Evolutionary conservation across 2,797 vertebrate species (phyloP), one percentile per base, ranked within the genome.

Genomic region (Melopsittacus undulatus): DNA sequence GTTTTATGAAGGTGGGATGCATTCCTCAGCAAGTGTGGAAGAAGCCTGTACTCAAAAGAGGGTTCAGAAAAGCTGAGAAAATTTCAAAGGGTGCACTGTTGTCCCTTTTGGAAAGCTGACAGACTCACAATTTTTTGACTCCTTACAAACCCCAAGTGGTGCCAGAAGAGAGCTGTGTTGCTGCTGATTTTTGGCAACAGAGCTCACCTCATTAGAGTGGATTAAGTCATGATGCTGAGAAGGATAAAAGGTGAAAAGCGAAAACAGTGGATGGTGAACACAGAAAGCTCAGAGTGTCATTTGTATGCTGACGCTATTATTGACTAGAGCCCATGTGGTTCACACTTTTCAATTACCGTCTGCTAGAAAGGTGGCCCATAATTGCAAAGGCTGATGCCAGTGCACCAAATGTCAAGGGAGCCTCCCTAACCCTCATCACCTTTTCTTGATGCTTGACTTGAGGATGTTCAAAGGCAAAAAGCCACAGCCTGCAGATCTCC

Each of bases 401-500:
- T 97, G 98, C 96, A 96, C 95, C 94, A 86, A 96, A 98, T 97
- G 98, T 98, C 98, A 97, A 96, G 98, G 98, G 98, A 98, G 94
- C 95, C 98, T 96, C 96, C 95, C 96, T 96, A 83, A 95, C 97
- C 97, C 95, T 95, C 96, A 97, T 97, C 97, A 96, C 97, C 97
- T 98, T 96, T 97, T 97, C 98, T 98, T 97, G 97, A 98, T 96
- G 97, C 97, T 96, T 97, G 92, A 97, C 97, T 98, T 97, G 94
- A 97, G 97, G 96, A 98, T 98, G 98, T 98, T 99, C 98, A 99
- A 99, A 99, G 98, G 98, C 98, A 98, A 98, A 97, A 96, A 97
- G 97, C 96, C 95, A 91, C 95, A 95, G 96, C 94, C 97, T 90
- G 75, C 76, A 87, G 93, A 94, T 94, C 96, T 97, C 97, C 97